Base-by-base conservation (phyloP, 2,113 vertebrate species). In the Amblyopsis rosae region DNA sequence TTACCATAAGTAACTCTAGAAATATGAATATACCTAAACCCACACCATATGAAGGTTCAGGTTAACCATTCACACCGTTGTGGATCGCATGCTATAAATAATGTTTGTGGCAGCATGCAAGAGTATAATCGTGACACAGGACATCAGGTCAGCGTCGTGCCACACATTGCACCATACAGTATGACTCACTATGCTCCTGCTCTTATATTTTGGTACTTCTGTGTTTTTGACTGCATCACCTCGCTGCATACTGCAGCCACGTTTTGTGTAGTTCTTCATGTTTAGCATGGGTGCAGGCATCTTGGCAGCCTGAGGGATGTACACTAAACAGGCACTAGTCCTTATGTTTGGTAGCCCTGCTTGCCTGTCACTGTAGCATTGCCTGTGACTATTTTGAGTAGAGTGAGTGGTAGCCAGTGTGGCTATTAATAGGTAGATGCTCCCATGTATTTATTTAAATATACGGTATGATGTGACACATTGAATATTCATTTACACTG, bases 281-380 rank as follows among this genome's bases (percentile, higher is more conserved):
- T 75, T 65, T 53, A 59, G 51, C 17, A 50, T 66, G 26, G 59
- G 6, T 53, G 50, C 48, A 16, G 48, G 33, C 65, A 78, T 69
- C 71, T 69, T 68, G 62, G 10, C 16, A 9, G 57, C 68, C 75
- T 50, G 26, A 15, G 50, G 35, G 70, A 62, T 60, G 12, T 64
- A 13, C 32, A 11, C 64, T 64, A 4, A 32, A 59, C 61, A 57
- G 60, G 47, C 65, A 72, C 15, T 35, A 41, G 26, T 72, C 41
- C 41, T 49, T 15, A 35, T 58, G 15, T 59, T 35, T 64, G 64
- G 46, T 68, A 77, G 57, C 54, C 73, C 67, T 53, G 48, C 46
- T 69, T 63, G 9, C 32, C 33, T 49, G 65, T 48, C 65, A 65
- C 50, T 19, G 54, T 19, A 26, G 26, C 26, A 26, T 62, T 41